Percentiles rank a stretch among this genome's conserved stretches.
These are phyloP conservation scores for Aplocera efformata DNA, from an alignment of 2,888 invertebrate genomes.

Conservation along the genomic window DNA sequence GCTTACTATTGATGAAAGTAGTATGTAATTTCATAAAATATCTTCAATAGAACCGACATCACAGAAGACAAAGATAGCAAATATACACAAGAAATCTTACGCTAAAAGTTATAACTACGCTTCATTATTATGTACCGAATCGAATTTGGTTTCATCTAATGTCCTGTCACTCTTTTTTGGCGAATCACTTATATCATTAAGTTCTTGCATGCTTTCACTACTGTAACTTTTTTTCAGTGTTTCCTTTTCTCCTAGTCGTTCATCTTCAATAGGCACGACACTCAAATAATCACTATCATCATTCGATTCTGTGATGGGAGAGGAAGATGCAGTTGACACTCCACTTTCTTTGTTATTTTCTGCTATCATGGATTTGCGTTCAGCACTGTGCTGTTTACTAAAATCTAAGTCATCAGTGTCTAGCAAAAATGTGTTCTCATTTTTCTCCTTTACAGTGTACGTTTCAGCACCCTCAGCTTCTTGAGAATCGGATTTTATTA, in stretches of 20 bases:
- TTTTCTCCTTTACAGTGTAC: slow-evolving; percentile 11
- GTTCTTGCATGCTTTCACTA: slow-evolving; percentile 55
- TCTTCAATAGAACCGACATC: slow-evolving; percentile 53
- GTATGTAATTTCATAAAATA: slow-evolving; percentile 39
- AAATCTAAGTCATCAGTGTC: slow-evolving; percentile 68
- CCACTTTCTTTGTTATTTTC: slow-evolving; percentile 30
- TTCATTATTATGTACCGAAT: slow-evolving; percentile 58
- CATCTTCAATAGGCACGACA: slow-evolving; percentile 60
- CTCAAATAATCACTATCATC: slow-evolving; percentile 51
- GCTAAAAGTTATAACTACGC: slow-evolving; percentile 45
- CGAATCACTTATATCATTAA: slow-evolving; percentile 72
- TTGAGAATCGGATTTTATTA: slow-evolving; percentile 34
- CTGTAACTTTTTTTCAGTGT: slow-evolving; percentile 46
- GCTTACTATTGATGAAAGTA: slow-evolving; percentile 24
- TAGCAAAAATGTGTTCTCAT: slow-evolving; percentile 46
- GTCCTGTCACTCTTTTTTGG: slow-evolving; percentile 72
- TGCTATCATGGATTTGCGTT: slow-evolving; percentile 26
- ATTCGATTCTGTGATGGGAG: slow-evolving; percentile 19
- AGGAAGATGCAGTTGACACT: slow-evolving; percentile 23
- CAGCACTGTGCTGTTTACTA: slow-evolving; percentile 32
- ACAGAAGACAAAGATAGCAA: slow-evolving; percentile 59
- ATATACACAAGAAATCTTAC: slow-evolving; percentile 44
- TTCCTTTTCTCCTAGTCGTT: slow-evolving; percentile 43
- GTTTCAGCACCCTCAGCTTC: slow-evolving; percentile 27
- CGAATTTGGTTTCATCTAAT: slow-evolving; percentile 59